These are phyloP conservation scores for Semaprochilodus insignis DNA, from an alignment of 2,797 vertebrate species.

Conservation along the genomic window DNA sequence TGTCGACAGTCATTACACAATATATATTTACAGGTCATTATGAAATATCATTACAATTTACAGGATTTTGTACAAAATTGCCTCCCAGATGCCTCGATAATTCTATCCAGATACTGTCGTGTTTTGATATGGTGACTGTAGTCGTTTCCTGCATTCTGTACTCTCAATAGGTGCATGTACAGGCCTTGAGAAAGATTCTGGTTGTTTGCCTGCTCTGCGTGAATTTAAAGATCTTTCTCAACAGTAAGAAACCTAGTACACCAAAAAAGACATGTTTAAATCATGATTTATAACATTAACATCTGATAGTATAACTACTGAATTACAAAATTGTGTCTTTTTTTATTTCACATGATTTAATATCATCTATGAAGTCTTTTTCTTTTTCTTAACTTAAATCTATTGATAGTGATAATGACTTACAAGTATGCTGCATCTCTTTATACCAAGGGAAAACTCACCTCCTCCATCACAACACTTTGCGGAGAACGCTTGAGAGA, in stretches of 20 bases:
- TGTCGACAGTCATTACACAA: slow-evolving; percentile 87
- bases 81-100: slow-evolving; percentile 80
- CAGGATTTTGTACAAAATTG: slow-evolving; percentile 86
- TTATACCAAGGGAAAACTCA: slow-evolving; percentile 50
- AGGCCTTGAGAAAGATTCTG: slow-evolving; percentile 77
- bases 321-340: slow-evolving; percentile 81
- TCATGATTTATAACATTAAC: slow-evolving; percentile 84
- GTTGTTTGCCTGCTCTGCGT: slow-evolving; percentile 38
- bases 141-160: slow-evolving; percentile 20
- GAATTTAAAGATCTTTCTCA: slow-evolving; percentile 56
- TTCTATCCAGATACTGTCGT: slow-evolving; percentile 75
- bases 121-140: slow-evolving; percentile 65
- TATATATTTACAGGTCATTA: slow-evolving; percentile 85
- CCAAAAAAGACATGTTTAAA: slow-evolving; percentile 83
- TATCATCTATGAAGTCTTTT: slow-evolving; percentile 78
- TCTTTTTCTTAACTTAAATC: slow-evolving; percentile 76
- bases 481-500: slow-evolving; percentile 39
- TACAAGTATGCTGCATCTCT: slow-evolving; percentile 79
- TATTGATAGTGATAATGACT: slow-evolving; percentile 80
- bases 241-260: slow-evolving; percentile 83
- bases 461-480: slow-evolving; percentile 35
- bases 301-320: slow-evolving; percentile 78
- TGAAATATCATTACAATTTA: slow-evolving; percentile 88
- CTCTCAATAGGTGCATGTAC: slow-evolving; percentile 75
- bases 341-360: slow-evolving; percentile 79